Evolutionary conservation across 2,797 vertebrate species (phyloP), one percentile per base, ranked within the genome.

Genomic region (Falco peregrinus): DNA sequence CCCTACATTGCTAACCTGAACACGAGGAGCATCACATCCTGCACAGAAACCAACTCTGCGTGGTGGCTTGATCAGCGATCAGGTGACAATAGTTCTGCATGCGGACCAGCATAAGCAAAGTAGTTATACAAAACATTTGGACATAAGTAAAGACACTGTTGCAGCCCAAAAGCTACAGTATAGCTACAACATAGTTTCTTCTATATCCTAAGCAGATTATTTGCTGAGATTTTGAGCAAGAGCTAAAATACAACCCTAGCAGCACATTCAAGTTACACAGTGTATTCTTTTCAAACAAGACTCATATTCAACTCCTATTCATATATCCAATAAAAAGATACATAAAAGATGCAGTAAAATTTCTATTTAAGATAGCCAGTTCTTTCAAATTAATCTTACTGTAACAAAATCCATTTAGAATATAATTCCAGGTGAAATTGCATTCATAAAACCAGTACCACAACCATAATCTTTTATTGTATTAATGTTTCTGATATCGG

Each of bases 301-400:
- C 78, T 93, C 74, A 48, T 22, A 43, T 35, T 82, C 79, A 78
- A 50, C 53, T 87, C 51, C 15, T 76, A 90, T 90, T 95, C 84
- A 93, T 79, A 92, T 11, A 37, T 13, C 41, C 33, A 73, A 80
- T 86, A 84, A 94, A 83, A 90, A 92, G n/a, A 79, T 22, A 87
- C 18, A 95, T 88, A 89, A 96, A 82, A 93, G 53, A 76, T 89
- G 91, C 70, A 93, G 85, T 77, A 97, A 88, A 96, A 91, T n/a
- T 20, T 90, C 67, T 95, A 87, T 94, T 96, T 96, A 87, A 93
- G 94, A 86, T 85, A 95, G 60, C 39, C 35, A 26, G 6, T 26
- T 71, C 86, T 93, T 95, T 93, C 41, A 78, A 89, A 96, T 90
- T 95, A 95, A 95, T 94, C 87, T 93, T 77, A 77, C 64, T 70